Conservation (phyloP, 2,888 invertebrate species). For the Rhaphigaster nebulosa region DNA sequence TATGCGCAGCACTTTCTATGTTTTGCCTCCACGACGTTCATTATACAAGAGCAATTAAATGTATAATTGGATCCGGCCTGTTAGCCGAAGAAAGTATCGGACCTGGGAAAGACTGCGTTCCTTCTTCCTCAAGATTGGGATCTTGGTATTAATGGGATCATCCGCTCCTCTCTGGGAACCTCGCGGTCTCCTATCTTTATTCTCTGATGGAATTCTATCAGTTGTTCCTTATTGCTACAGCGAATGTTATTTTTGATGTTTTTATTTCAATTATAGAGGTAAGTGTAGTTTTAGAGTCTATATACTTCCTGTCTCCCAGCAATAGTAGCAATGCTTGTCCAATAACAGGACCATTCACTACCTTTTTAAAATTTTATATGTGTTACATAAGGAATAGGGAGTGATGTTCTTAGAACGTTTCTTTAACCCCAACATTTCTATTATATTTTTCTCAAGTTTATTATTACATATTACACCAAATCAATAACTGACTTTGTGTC, state of each 20-base stretch:
- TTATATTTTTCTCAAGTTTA: too few relatives aligned
- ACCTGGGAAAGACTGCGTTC: constrained; percentile 2
- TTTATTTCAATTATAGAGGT: neutral
- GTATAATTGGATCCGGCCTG: constrained; percentile 26
- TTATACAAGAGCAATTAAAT: constrained; percentile 40
- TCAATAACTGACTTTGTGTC: too few relatives aligned
- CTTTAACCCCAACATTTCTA: too few relatives aligned
- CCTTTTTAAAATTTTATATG: too few relatives aligned
- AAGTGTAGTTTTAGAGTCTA: too few relatives aligned
- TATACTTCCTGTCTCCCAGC: too few relatives aligned
- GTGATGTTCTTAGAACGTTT: too few relatives aligned
- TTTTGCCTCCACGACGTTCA: neutral
- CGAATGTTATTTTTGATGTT: neutral
- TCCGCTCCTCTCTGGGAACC: neutral
- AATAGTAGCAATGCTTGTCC: too few relatives aligned
- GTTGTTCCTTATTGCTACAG: neutral
- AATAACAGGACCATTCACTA: too few relatives aligned
- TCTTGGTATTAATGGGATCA: constrained; percentile 2
- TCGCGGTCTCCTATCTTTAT: neutral
- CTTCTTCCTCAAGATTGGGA: neutral
- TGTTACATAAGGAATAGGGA: too few relatives aligned
- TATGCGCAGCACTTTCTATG: neutral
- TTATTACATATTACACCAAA: too few relatives aligned
- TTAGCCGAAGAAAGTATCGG: constrained; percentile 31
- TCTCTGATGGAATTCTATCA: neutral